Evolutionary conservation across 2,797 vertebrate species (phyloP).

Genomic region (Premnoplex brunnescens): DNA sequence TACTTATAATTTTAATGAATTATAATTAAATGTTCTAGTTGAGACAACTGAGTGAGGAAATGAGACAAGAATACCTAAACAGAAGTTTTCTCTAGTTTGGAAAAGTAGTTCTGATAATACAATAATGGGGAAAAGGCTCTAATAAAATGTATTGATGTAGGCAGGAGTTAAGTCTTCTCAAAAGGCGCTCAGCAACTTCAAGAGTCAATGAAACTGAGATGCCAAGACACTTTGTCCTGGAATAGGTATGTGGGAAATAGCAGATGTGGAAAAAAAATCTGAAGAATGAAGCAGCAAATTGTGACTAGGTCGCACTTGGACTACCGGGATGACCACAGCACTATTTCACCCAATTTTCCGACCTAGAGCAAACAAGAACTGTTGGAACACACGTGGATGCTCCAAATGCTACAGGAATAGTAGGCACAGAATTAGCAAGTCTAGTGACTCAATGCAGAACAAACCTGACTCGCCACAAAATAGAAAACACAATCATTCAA

Average conservation of each 20-base stretch:
- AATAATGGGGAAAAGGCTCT: neutral
- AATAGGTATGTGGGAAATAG: neutral
- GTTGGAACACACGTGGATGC: accelerated
- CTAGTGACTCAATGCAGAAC: neutral
- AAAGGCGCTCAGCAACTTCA: neutral
- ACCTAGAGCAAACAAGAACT: neutral
- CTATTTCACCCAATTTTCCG: neutral
- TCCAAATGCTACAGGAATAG: neutral
- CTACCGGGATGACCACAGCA: neutral
- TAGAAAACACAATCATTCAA: neutral
- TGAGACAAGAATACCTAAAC: neutral
- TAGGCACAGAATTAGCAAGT: neutral
- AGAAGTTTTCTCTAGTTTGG: neutral
- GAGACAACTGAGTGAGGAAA: neutral
- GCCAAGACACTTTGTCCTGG: neutral
- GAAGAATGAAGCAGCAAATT: neutral
- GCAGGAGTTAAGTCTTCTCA: neutral
- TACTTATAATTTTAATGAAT: no score
- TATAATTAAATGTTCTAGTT: neutral
- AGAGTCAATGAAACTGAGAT: neutral
- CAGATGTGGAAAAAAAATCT: neutral
- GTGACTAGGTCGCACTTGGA: neutral
- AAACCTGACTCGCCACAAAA: neutral
- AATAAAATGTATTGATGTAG: neutral
- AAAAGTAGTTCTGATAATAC: neutral